Base-by-base conservation (phyloP, 2,888 invertebrate species). In the Chalcis sispes region DNA sequence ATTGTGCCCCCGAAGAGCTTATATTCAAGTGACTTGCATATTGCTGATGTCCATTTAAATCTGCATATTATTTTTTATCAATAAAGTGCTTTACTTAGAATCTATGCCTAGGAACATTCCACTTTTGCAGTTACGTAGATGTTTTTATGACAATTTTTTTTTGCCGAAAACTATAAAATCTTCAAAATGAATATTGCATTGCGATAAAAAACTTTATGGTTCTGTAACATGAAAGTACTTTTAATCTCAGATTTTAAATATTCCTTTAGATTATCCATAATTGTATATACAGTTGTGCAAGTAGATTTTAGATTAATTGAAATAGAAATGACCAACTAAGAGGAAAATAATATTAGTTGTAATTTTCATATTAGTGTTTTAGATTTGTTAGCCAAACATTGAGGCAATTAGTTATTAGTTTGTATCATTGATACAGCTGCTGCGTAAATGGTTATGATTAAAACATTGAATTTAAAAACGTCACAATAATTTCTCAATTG, bases 391-490 rank as follows among this genome's bases (percentile, higher is more conserved):
- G 72, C 36, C 58, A 58, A 67, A 72, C 15, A 70, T 69, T 72
- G 74, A 67, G 66, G 69, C 75, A 77, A 77, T 71, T 78, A 74
- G 72, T 77, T 72, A 72, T 74, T 77, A 75, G 58, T 72, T 69
- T 77, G 75, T 65, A 58, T 75, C 74, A 46, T n/a, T 46, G 75
- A 72, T 77, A 40, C 77, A 77, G 64, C 65, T 77, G 62, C 72
- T 78, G 64, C 61, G 64, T 25, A 25, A 75, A 72, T 18, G 59
- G 56, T 72, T 77, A 75, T 58, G 13, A 36, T 71, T 62, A 61
- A 69, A 48, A 61, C 27, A 58, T 52, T 61, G 32, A 32, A 62
- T 62, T 64, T 23, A 64, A 64, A 69, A 58, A 54, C 70, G 69
- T 75, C 72, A 67, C 64, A 78, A 72, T 72, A 69, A 69, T 78